Conservation (phyloP, 1,140 invertebrate genomes). For the Dermatophagoides farinae region DNA sequence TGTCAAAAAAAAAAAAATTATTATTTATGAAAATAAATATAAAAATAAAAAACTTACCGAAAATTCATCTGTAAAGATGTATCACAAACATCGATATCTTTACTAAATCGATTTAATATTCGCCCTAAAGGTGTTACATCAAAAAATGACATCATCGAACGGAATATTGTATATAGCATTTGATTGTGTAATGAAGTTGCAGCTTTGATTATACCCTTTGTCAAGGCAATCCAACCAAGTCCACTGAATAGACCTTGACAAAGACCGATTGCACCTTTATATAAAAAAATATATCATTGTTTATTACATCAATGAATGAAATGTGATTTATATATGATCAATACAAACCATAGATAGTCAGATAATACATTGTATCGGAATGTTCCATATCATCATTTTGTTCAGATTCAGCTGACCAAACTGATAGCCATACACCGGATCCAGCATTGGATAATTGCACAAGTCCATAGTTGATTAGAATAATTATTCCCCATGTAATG, state of each 20-base stretch:
- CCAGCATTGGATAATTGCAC: slow-evolving; percentile 49
- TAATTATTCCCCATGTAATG: slow-evolving; percentile 10
- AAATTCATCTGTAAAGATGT: slow-evolving; percentile 20
- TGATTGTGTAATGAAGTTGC: slow-evolving; percentile 1
- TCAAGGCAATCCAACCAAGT: neutral
- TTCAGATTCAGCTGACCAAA: slow-evolving; percentile 26
- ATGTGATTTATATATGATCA: no score
- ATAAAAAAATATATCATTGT: neutral
- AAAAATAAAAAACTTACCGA: no score
- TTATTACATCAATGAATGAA: neutral
- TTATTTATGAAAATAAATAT: neutral
- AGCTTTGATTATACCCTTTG: neutral
- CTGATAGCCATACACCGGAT: slow-evolving; percentile 75
- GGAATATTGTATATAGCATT: slow-evolving; percentile 23
- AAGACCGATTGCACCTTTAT: neutral
- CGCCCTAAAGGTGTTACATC: slow-evolving; percentile 32
- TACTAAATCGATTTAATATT: slow-evolving; percentile 30
- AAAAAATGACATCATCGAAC: slow-evolving; percentile 27
- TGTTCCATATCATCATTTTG: neutral
- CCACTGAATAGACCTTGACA: neutral
- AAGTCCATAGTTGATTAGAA: slow-evolving; percentile 17
- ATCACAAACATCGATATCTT: slow-evolving; percentile 29
- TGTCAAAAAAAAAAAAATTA: no score
- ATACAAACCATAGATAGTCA: slow-evolving; percentile 19
- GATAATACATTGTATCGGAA: slow-evolving; percentile 9